Base-by-base conservation (phyloP, 2,113 vertebrate species). In the Ginglymostoma cirratum region DNA sequence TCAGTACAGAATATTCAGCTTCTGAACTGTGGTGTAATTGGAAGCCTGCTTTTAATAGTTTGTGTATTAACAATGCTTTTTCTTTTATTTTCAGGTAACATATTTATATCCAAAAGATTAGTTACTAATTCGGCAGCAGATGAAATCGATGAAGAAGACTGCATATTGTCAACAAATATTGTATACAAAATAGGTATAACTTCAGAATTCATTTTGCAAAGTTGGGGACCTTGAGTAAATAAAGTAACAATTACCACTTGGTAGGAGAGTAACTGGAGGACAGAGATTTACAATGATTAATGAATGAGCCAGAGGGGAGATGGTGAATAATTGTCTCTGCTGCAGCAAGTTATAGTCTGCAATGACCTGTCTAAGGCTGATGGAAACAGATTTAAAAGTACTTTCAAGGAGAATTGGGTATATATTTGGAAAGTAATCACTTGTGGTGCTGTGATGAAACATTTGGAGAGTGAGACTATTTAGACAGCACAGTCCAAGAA, bases 171-270 rank as follows among this genome's bases (percentile, higher is more conserved):
- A 89, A 98, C 98, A 90, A 99, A 98, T 96, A 98, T 98, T 42
- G 97, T 99, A 78, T 99, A 99, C 97, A 99, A 99, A 98, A 99
- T 99, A 97, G 99, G 99, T 99, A 97, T 96, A 97, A 80, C 45
- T 96, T 96, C 80, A n/a, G 23, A 3, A 0, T 6, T 14, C 48
- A 4, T 48, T 83, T 83, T 55, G 85, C 15, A 15, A 55, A 65
- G 27, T 61, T 90, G 12, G n/a, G 34, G 86, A 45, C 69, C 34
- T 90, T 65, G 87, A 61, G 10, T 21, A 23, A 23, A 93, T 87
- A 27, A 38, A 38, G 14, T 23, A 90, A 61, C 24, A 30, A 0
- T 61, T 90, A 27, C 24, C 5, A 61, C 55, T 90, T 95, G 8
- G 1, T 87, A 30, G 34, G 61, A 34, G 15, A 92, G 34, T 66